Conservation (phyloP, 1,140 invertebrate genomes). For the Wiebesia pumilae region DNA sequence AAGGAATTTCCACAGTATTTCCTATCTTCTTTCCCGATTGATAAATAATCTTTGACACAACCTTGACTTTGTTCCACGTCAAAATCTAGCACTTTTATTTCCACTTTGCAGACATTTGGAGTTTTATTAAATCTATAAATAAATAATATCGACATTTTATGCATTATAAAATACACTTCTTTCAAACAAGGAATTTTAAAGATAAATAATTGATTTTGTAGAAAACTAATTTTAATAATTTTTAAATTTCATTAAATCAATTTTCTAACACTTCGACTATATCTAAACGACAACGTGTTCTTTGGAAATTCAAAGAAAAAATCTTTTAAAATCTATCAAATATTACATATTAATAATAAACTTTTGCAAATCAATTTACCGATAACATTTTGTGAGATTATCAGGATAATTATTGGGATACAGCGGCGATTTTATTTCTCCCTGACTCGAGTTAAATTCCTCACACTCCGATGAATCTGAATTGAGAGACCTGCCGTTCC, state of each 20-base stretch:
- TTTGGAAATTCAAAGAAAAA: background rate
- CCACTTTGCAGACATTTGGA: slow-evolving; percentile 59
- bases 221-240: no score
- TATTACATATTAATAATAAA: background rate
- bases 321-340: background rate
- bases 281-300: no score
- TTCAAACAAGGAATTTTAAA: background rate
- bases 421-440: slow-evolving; percentile 59
- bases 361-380: slow-evolving; percentile 54
- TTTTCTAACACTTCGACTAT: no score
- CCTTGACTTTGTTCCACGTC: slow-evolving; percentile 64
- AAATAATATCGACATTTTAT: background rate
- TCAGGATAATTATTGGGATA: slow-evolving; percentile 62
- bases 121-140: slow-evolving; percentile 61
- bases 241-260: no score
- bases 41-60: slow-evolving; percentile 66
- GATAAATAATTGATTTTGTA: no score
- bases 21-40: slow-evolving; percentile 59
- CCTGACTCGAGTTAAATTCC: slow-evolving; percentile 32
- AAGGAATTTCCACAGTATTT: slow-evolving; percentile 66
- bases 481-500: background rate
- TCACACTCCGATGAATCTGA: background rate
- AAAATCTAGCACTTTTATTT: slow-evolving; percentile 66
- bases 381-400: slow-evolving; percentile 63
- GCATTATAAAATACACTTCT: background rate